These are phyloP conservation scores for Patella caerulea DNA, from an alignment of 2,888 invertebrate species.

Conservation along the genomic window DNA sequence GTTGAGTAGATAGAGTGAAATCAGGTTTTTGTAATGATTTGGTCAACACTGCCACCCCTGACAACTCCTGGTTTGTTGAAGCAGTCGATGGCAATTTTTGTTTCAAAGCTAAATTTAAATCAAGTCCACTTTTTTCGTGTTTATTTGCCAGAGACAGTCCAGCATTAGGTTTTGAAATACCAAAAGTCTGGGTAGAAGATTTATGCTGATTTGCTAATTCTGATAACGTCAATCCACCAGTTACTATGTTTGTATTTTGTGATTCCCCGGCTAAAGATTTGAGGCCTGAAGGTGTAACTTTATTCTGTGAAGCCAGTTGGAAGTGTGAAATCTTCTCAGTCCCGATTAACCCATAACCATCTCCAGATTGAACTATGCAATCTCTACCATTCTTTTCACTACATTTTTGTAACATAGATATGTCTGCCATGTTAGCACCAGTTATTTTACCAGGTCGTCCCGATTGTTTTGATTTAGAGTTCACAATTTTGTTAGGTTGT, in stretches of 20 bases:
- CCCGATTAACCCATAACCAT: not conserved
- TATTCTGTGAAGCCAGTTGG: slow-evolving; percentile 9
- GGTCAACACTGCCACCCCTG: too few species aligned
- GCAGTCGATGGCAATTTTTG: too few species aligned
- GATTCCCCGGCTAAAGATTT: slow-evolving; percentile 28
- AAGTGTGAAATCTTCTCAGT: slow-evolving; percentile 5
- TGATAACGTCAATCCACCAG: slow-evolving; percentile 17
- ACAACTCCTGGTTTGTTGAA: too few species aligned
- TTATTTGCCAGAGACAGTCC: slow-evolving; percentile 21
- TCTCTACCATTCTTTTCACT: not conserved
- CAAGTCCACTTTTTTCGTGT: too few species aligned
- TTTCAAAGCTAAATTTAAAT: too few species aligned
- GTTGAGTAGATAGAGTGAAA: too few species aligned
- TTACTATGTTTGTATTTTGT: not conserved
- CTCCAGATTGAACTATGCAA: not conserved
- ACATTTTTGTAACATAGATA: not conserved
- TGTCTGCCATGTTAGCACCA: not conserved
- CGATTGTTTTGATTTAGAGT: not conserved
- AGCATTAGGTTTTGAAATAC: not conserved
- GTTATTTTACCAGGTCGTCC: not conserved
- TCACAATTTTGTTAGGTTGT: not conserved
- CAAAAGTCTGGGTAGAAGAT: not conserved
- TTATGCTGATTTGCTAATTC: slow-evolving; percentile 32
- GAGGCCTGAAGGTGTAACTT: not conserved
- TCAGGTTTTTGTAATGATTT: too few species aligned